phyloP scores from a whole-genome alignment of 2,888 invertebrate species.

The Mythimna albipuncta region DNA sequence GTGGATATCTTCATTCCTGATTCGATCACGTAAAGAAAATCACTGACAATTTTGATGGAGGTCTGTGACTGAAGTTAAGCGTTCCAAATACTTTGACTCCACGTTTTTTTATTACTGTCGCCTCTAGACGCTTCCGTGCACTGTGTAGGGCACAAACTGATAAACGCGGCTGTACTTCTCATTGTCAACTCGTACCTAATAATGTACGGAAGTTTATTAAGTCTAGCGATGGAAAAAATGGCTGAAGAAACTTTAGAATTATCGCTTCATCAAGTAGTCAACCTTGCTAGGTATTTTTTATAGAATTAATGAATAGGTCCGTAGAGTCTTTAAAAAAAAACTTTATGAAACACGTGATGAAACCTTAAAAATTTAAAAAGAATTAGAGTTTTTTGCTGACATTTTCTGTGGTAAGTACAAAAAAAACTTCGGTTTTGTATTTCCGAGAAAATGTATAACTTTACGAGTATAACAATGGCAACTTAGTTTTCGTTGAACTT shows the following conservation, averaged over 20 bases:
- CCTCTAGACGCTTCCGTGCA: not conserved
- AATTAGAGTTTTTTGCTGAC: not conserved
- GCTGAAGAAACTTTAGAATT: slow-evolving; percentile 49
- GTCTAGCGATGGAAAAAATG: slow-evolving; percentile 38
- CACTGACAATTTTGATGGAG: not conserved
- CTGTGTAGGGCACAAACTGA: slow-evolving; percentile 32
- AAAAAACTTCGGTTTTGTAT: not conserved
- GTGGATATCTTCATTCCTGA: no score
- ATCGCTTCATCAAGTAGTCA: slow-evolving; percentile 43
- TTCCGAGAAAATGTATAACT: not conserved
- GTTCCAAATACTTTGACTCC: not conserved
- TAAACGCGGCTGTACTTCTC: slow-evolving; percentile 31
- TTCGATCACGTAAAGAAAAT: no score
- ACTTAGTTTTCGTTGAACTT: not conserved
- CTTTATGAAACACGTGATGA: slow-evolving; percentile 17
- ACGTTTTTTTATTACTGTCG: not conserved
- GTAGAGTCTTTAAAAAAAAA: not conserved
- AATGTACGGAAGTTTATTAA: slow-evolving; percentile 46
- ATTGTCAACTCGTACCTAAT: slow-evolving; percentile 47
- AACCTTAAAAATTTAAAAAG: not conserved
- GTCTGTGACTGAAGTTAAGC: not conserved
- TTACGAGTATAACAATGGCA: not conserved
- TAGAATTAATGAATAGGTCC: slow-evolving; percentile 25
- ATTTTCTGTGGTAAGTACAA: not conserved
- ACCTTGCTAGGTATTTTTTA: slow-evolving; percentile 51